These are phyloP conservation scores for Antedon mediterranea DNA, from an alignment of 53 echinoderm and acorn worm species.

Conservation along the genomic window DNA sequence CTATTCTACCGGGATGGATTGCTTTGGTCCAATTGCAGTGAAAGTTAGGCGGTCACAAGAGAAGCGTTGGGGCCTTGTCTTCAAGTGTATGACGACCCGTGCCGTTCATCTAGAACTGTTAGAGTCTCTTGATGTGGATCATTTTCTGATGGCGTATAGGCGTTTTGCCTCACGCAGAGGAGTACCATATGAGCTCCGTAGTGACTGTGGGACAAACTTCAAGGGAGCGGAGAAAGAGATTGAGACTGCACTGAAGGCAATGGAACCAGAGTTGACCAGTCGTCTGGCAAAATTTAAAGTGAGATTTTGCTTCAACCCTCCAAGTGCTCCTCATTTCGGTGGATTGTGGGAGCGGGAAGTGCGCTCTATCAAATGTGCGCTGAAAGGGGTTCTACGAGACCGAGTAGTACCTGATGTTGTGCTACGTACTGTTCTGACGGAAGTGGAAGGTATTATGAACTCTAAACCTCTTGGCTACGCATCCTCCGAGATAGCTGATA, in stretches of 20 bases:
- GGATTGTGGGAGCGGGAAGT: no score
- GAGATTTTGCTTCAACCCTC: background rate
- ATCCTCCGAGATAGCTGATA: no score
- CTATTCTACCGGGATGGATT: slow-evolving; percentile 11
- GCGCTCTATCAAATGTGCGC: no score
- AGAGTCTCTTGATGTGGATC: no score
- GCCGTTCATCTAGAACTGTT: slow-evolving; percentile 28
- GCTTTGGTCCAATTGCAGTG: slow-evolving; percentile 3
- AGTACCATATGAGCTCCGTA: slow-evolving; percentile 11
- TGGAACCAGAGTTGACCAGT: slow-evolving; percentile 4
- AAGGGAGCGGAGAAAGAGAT: slow-evolving; percentile 14
- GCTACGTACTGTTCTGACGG: no score
- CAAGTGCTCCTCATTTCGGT: background rate
- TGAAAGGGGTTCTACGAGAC: no score
- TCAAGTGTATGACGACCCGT: slow-evolving; percentile 19
- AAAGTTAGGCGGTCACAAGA: background rate
- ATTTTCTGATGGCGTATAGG: no score
- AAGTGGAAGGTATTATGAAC: no score
- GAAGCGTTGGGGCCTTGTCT: slow-evolving; percentile 5
- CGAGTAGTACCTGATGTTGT: no score
- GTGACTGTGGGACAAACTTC: slow-evolving; percentile 41
- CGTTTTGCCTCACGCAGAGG: slow-evolving; percentile 18
- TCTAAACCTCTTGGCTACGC: no score
- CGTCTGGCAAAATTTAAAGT: background rate
- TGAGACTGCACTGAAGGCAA: slow-evolving; percentile 5